Evolutionary conservation across 2,888 invertebrate genomes (phyloP).

Genomic region (Latrodectus elegans): DNA sequence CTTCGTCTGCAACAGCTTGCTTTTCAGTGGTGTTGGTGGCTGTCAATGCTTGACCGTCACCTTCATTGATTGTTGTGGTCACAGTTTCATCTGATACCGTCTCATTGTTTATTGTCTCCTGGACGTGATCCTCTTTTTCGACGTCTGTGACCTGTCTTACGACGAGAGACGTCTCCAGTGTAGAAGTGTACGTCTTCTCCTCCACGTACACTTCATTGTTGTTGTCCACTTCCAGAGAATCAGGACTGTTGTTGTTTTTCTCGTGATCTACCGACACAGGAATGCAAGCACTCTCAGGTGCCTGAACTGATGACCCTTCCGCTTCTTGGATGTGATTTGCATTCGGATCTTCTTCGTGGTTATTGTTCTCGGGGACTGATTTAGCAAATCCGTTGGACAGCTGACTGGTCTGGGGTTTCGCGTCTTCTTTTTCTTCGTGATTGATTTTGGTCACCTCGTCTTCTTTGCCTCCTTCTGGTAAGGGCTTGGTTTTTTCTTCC

Average conservation of each 20-base stretch:
- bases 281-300: not conserved
- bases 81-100: slow-evolving; percentile 17
- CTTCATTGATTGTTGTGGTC: not conserved
- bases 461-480: slow-evolving; percentile 49
- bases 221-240: slow-evolving; percentile 52
- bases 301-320: not conserved
- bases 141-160: slow-evolving; percentile 24
- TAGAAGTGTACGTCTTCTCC: slow-evolving; percentile 57
- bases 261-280: slow-evolving; percentile 22
- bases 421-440: slow-evolving; percentile 40
- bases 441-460: slow-evolving; percentile 33
- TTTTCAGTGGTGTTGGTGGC: not conserved
- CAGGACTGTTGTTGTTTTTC: slow-evolving; percentile 42
- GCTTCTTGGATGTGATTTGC: slow-evolving; percentile 25
- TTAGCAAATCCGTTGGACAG: slow-evolving; percentile 45
- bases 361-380: not conserved
- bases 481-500: slow-evolving; percentile 16
- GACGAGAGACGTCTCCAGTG: slow-evolving; percentile 37
- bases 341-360: not conserved
- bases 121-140: slow-evolving; percentile 1
- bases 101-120: slow-evolving; percentile 11
- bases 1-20: not conserved
- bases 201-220: slow-evolving; percentile 36
- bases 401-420: slow-evolving; percentile 10
- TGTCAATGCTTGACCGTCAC: not conserved